A percentile compares a stretch with the other conserved stretches of the same genome.
These are phyloP conservation scores for Sympetrum striolatum DNA, from an alignment of 2,888 invertebrate genomes.

Conservation along the genomic window DNA sequence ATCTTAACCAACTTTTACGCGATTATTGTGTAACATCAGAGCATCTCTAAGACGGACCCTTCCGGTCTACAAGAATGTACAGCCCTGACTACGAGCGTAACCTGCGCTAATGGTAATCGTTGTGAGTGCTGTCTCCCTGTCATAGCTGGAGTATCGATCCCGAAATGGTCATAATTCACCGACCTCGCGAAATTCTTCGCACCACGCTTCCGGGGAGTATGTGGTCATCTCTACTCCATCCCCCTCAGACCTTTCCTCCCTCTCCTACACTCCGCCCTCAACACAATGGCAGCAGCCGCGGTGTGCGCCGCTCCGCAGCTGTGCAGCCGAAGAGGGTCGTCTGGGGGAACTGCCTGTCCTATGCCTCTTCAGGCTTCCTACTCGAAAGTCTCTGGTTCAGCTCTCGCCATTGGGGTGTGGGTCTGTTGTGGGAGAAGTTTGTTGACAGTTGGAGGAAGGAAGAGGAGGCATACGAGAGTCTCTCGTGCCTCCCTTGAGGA, in stretches of 20 bases:
- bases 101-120: too few relatives aligned
- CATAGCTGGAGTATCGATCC: background rate
- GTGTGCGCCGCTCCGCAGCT: conserved; percentile 4
- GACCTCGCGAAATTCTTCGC: background rate
- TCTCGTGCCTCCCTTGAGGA: background rate
- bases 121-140: background rate
- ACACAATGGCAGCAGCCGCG: conserved; percentile 24
- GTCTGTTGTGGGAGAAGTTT: background rate
- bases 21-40: too few relatives aligned
- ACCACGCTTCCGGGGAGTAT: background rate
- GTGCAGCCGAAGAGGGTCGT: background rate
- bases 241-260: background rate
- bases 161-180: too few relatives aligned
- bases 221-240: background rate
- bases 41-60: too few relatives aligned
- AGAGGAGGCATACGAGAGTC: background rate
- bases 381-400: background rate
- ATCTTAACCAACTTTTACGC: too few relatives aligned
- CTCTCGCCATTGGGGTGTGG: background rate
- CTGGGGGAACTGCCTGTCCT: background rate
- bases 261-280: background rate
- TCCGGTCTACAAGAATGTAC: too few relatives aligned
- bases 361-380: background rate
- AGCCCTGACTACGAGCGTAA: too few relatives aligned
- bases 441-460: conserved; percentile 29